These are phyloP conservation scores for Drosophila neonasuta DNA, from an alignment of 2,888 invertebrate species.

Conservation along the genomic window DNA sequence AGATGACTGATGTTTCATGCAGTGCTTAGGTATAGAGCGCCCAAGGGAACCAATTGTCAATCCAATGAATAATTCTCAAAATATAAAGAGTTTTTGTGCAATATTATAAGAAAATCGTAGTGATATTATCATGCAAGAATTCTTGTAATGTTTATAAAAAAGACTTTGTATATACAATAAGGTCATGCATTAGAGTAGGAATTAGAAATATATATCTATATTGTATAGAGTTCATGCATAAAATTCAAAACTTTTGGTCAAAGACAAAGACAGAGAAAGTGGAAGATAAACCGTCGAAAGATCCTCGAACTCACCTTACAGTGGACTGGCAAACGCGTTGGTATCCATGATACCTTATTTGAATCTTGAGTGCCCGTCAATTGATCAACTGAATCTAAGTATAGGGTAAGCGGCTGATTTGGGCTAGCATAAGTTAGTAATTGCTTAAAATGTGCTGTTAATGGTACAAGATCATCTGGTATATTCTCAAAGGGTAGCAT, in stretches of 20 bases:
- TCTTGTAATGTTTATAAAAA: slow-evolving; percentile 28
- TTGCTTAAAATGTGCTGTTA: slow-evolving; percentile 98
- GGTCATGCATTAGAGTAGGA: slow-evolving; percentile 40
- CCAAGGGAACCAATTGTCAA: slow-evolving; percentile 6
- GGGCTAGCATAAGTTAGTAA: slow-evolving; percentile 91
- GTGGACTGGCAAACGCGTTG: slow-evolving; percentile 92
- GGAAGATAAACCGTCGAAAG: background rate
- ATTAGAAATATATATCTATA: background rate
- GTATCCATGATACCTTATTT: slow-evolving; percentile 98
- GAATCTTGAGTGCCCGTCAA: slow-evolving; percentile 96
- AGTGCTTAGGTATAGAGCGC: slow-evolving; percentile 30
- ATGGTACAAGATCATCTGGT: slow-evolving; percentile 96
- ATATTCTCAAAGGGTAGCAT: slow-evolving; percentile 95
- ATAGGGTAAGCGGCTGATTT: slow-evolving; percentile 93
- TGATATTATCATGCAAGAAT: slow-evolving; percentile 43
- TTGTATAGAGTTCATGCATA: slow-evolving; percentile 23
- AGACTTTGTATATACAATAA: slow-evolving; percentile 27
- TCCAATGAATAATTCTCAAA: background rate
- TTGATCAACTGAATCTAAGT: slow-evolving; percentile 98
- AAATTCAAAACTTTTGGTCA: slow-evolving; percentile 1
- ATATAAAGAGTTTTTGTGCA: slow-evolving; percentile 32
- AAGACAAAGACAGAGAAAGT: background rate
- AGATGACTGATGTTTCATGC: slow-evolving; percentile 36
- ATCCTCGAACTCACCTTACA: slow-evolving; percentile 87
- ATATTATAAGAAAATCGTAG: slow-evolving; percentile 4